Conservation (phyloP, 2,797 vertebrate species). For the Scyliorhinus canicula region DNA sequence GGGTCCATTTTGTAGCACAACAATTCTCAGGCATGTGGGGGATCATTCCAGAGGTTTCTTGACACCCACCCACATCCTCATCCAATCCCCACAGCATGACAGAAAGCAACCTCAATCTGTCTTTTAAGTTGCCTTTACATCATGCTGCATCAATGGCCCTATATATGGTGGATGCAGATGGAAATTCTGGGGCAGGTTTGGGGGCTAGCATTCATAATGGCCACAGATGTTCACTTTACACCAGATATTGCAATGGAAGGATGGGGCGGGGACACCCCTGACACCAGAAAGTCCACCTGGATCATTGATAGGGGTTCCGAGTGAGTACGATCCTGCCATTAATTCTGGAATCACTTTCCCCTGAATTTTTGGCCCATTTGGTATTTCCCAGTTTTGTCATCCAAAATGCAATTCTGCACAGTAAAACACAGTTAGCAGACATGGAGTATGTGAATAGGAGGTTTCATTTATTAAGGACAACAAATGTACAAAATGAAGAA, state of each 20-base stretch:
- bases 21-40: not conserved
- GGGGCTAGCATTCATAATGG: no score
- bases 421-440: constrained; percentile 22
- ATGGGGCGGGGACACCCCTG: no score
- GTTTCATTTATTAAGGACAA: constrained; percentile 1
- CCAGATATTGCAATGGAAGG: not conserved
- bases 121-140: no score
- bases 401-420: not conserved
- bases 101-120: not conserved
- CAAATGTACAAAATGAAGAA: constrained; percentile 1
- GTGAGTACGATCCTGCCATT: not conserved
- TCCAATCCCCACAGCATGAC: not conserved
- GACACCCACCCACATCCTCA: not conserved
- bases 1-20: not conserved
- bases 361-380: not conserved
- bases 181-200: no score
- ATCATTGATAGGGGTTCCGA: not conserved
- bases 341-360: not conserved
- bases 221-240: no score
- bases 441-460: constrained; percentile 7
- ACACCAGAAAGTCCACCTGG: not conserved
- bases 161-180: no score
- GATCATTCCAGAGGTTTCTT: not conserved
- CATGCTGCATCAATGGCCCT: no score
- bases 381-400: not conserved